Evolutionary conservation across 2,888 invertebrate species (phyloP), one percentile per base, ranked within the genome.

Genomic region (Philaethria dido): DNA sequence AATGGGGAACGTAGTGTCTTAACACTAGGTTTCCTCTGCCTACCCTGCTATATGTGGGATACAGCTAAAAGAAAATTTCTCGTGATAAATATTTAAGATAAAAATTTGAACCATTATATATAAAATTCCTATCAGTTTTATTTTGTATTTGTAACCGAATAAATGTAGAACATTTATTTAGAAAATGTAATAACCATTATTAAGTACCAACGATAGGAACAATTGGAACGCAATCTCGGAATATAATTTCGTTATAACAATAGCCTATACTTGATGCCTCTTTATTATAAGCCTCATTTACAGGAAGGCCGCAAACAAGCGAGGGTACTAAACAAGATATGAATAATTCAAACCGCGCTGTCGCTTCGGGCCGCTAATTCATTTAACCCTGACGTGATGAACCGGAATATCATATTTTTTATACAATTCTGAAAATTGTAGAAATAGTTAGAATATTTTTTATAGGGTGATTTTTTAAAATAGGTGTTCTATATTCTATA

Each of bases 341-440:
- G 52, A 54, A 63, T 63, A 54, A 63, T 63, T 63, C 52, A 63
- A 20, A 44, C 54, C 44, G 63, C 44, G 54, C 47, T 63, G 52
- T 63, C 63, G 54, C 54, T 63, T 42, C 20, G 54, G 25, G n/a
- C 29, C 54, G 52, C 42, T 63, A 63, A 63, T 54, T 63, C 52
- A 44, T 54, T 63, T 63, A 63, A 44, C 48, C 18, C 54, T 44
- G 54, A 54, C 25, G 45, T 45, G 29, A 60, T 60, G 18, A 60
- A 47, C 14, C 14, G 16, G 45, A 47, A 45, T 60, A 33, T 13
- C 4, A 47, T 60, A 60, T 60, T 60, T 55, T 60, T 18, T n/a
- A 44, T 60, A 25, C 13, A 18, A 16, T 18, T 33, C 33, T 8
- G 14, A n/a, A 57, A 42, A n/a, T 57, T 39, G 4, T 25, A 25